These are phyloP conservation scores for Calliscelio sp. DNA, from an alignment of 2,888 invertebrate genomes.

Conservation along the genomic window DNA sequence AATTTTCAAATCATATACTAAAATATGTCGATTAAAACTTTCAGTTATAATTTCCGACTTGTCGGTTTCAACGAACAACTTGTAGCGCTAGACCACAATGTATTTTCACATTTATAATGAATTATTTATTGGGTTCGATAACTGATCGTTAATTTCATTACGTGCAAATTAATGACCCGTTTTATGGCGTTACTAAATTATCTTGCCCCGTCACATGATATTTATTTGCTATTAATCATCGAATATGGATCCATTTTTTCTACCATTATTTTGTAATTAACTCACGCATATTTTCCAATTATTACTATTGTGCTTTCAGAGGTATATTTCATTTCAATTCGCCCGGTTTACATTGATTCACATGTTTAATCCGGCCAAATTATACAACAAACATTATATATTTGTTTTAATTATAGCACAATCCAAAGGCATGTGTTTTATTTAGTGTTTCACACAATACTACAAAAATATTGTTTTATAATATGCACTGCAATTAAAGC, in stretches of 20 bases:
- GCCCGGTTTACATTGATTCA: too few relatives aligned
- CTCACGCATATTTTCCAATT: not conserved
- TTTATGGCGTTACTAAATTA: constrained; percentile 34
- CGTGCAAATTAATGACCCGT: constrained; percentile 43
- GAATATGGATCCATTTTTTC: not conserved
- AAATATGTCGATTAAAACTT: constrained; percentile 8
- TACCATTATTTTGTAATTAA: not conserved
- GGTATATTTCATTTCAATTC: not conserved
- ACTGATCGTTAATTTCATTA: constrained; percentile 54
- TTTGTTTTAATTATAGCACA: too few relatives aligned
- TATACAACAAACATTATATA: too few relatives aligned
- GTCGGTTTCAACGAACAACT: not conserved
- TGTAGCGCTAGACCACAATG: not conserved
- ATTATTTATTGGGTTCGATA: constrained; percentile 45
- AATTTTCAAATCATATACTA: not conserved
- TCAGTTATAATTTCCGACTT: not conserved
- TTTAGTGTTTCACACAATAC: too few relatives aligned
- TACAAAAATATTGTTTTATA: too few relatives aligned
- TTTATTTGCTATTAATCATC: constrained; percentile 37
- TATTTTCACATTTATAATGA: constrained; percentile 43
- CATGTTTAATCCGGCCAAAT: too few relatives aligned
- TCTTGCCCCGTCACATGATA: constrained; percentile 11
- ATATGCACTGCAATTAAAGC: too few relatives aligned
- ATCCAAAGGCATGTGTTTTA: too few relatives aligned
- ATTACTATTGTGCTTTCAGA: not conserved